Conservation (phyloP, 1,140 invertebrate species). For the Elymnias hypermnestra region DNA sequence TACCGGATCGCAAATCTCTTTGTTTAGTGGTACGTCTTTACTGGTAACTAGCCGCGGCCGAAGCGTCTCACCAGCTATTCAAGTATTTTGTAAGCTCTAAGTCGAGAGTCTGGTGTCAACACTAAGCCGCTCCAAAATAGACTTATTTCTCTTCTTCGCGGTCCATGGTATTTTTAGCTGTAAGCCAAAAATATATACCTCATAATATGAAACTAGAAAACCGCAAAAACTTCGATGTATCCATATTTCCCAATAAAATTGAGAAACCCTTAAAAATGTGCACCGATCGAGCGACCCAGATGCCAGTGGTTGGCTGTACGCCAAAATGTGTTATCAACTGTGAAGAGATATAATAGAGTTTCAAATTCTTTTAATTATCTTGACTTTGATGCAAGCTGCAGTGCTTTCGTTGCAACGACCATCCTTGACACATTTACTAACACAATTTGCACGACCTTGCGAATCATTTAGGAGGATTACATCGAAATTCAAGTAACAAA, state of each 20-base stretch:
- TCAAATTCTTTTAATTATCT: slow-evolving; percentile 71
- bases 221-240: slow-evolving; percentile 18
- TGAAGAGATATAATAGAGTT: slow-evolving; percentile 56
- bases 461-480: too few relatives aligned
- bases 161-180: too few relatives aligned
- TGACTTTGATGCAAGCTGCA: slow-evolving; percentile 51
- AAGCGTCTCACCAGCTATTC: too few relatives aligned
- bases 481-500: too few relatives aligned
- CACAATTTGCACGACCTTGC: background rate
- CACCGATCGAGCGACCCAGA: slow-evolving; percentile 55
- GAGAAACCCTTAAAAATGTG: slow-evolving; percentile 35
- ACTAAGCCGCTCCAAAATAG: too few relatives aligned
- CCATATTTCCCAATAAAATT: slow-evolving; percentile 37
- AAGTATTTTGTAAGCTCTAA: too few relatives aligned
- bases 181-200: background rate
- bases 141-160: too few relatives aligned
- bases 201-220: slow-evolving; percentile 13
- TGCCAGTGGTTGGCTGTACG: slow-evolving; percentile 44
- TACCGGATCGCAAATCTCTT: too few relatives aligned
- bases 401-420: slow-evolving; percentile 39
- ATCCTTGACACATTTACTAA: slow-evolving; percentile 41
- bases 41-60: too few relatives aligned
- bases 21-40: too few relatives aligned
- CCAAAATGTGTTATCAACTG: slow-evolving; percentile 63
- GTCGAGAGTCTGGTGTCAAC: too few relatives aligned